Percentiles rank a stretch among this genome's conserved stretches.
Evolutionary conservation across 2,888 invertebrate genomes (phyloP).

Genomic region (Apodemia mormo): DNA sequence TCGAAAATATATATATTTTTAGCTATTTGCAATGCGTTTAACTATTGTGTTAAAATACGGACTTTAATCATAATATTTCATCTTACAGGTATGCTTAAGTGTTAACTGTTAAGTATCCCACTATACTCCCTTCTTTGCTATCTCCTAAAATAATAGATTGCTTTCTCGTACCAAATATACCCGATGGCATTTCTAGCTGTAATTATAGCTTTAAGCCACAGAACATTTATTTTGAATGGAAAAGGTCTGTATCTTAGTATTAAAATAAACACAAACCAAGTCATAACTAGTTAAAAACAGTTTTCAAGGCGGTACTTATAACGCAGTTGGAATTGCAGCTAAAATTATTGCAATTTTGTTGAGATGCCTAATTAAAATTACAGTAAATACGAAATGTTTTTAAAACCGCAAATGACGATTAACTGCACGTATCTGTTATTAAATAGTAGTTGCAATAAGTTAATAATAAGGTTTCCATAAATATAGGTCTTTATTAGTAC

Average conservation of each 20-base stretch:
- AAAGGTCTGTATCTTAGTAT: not conserved
- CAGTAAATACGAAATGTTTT: conserved; percentile 5
- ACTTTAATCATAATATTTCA: too few species aligned
- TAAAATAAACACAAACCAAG: conserved; percentile 13
- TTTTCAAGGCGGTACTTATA: conserved; percentile 10
- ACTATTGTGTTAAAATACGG: too few species aligned
- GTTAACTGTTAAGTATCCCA: too few species aligned
- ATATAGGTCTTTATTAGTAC: too few species aligned
- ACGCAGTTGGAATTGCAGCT: not conserved
- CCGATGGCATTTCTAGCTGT: conserved; percentile 6
- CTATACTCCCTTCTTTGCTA: too few species aligned
- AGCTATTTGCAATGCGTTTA: too few species aligned
- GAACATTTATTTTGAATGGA: conserved; percentile 1
- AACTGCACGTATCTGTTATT: not conserved
- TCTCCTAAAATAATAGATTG: not conserved
- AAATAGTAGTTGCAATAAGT: not conserved
- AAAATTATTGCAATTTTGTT: conserved; percentile 10
- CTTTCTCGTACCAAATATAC: not conserved
- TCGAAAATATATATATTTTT: too few species aligned
- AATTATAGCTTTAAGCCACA: conserved; percentile 10
- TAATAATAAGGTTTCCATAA: too few species aligned
- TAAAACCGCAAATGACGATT: not conserved
- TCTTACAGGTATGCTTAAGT: too few species aligned
- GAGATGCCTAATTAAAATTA: conserved; percentile 12
- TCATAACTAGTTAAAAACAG: conserved; percentile 2